These are phyloP conservation scores for Tiliqua scincoides DNA, from an alignment of 2,113 vertebrate genomes.

Conservation along the genomic window DNA sequence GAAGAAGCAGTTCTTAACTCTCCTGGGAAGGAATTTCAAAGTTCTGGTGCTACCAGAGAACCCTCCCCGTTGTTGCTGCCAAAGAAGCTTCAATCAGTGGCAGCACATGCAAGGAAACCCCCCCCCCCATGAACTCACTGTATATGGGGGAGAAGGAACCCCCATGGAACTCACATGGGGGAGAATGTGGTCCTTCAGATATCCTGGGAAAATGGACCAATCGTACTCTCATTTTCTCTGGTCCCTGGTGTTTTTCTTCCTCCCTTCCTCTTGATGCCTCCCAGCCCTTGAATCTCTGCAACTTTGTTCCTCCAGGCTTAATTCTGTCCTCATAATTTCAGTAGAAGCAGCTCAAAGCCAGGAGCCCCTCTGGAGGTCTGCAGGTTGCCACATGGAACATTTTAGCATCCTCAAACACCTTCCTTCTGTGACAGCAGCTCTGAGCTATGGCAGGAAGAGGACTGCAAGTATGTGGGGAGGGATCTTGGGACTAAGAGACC, in stretches of 20 bases:
- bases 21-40: too few relatives aligned
- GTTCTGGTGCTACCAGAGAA: too few relatives aligned
- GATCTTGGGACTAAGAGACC: too few relatives aligned
- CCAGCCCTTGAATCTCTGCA: slow-evolving; percentile 48
- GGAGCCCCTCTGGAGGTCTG: neutral
- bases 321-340: slow-evolving; percentile 61
- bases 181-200: too few relatives aligned
- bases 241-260: neutral
- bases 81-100: too few relatives aligned
- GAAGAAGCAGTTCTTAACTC: too few relatives aligned
- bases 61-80: too few relatives aligned
- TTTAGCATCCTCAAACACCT: neutral
- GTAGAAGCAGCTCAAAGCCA: slow-evolving; percentile 36
- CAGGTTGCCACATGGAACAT: neutral
- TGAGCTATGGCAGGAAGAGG: neutral
- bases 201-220: neutral
- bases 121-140: too few relatives aligned
- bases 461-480: neutral
- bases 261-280: neutral
- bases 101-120: too few relatives aligned
- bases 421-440: neutral
- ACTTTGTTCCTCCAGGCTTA: slow-evolving; percentile 42
- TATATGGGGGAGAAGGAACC: too few relatives aligned
- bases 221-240: fast-evolving
- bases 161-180: too few relatives aligned